phyloP scores from a whole-genome alignment of 2,888 invertebrate genomes.

The Phyllotreta striolata region DNA sequence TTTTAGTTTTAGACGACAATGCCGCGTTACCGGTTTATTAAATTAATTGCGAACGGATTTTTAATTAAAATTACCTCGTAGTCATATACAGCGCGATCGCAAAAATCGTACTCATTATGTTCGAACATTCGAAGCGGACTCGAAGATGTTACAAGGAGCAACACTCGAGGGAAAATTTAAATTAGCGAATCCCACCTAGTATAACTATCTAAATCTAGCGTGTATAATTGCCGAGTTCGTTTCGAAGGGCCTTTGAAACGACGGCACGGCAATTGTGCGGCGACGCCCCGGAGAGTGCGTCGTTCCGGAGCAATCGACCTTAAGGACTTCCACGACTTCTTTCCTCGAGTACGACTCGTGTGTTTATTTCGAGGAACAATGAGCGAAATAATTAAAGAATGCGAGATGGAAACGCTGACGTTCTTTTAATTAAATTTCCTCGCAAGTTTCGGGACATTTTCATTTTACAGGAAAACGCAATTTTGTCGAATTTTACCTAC shows the following conservation, averaged over 20 bases:
- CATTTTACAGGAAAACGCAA: no score
- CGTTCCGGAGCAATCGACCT: constrained; percentile 24
- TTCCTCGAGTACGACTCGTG: background rate
- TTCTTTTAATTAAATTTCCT: no score
- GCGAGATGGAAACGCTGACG: no score
- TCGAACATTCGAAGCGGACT: constrained; percentile 10
- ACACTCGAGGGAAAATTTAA: constrained; percentile 25
- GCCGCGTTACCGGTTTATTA: no score
- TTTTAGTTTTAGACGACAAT: no score
- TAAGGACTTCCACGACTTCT: constrained; percentile 15
- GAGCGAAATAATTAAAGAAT: no score
- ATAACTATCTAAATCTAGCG: constrained; percentile 21
- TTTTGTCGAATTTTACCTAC: no score
- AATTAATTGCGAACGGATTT: no score
- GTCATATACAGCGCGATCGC: background rate
- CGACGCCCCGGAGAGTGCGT: constrained; percentile 14
- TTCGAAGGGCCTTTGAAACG: constrained; percentile 23
- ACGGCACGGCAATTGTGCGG: constrained; percentile 20
- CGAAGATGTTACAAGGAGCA: constrained; percentile 17
- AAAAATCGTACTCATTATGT: background rate
- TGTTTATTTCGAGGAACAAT: no score
- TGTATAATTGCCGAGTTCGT: constrained; percentile 29
- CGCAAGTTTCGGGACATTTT: no score
- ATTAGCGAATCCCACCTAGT: constrained; percentile 20
- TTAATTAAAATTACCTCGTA: background rate